Evolutionary conservation across 2,113 vertebrate genomes (phyloP), one percentile per base, ranked within the genome.

Genomic region (Pedetes capensis): DNA sequence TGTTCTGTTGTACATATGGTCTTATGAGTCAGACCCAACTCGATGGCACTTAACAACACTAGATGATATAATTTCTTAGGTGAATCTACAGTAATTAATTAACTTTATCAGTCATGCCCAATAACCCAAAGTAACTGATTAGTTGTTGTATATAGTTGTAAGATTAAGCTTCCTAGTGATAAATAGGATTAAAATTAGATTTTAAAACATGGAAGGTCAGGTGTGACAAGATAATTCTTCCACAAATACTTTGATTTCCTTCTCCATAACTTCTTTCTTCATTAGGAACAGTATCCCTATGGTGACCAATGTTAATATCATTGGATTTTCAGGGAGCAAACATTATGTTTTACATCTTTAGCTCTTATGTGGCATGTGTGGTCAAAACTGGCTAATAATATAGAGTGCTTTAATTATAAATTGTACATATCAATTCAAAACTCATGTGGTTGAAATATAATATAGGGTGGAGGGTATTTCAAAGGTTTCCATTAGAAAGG

Each of bases 211-310:
- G 34, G 55, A 91, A 71, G 42, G 49, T 89, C 47, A 93, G 72
- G 57, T 66, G 66, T 96, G 93, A 92, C 47, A 88, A 92, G 51
- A 95, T 94, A 82, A 85, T 96, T 94, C 61, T 88, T 91, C 81
- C 51, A 88, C 42, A 87, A 74, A 76, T 57, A 72, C 10, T 92
- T 47, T 63, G 42, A 7, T 88, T 92, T n/a, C 57, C 10, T 94
- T 90, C 37, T 44, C 82, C 5, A 27, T 91, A 90, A 93, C 13
- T 71, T 69, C 55, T 94, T 7, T 94, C 83, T 93, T 91, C 61
- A 75, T 49, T 80, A 61, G 79, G 37, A 96, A 47, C 6, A 74
- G 22, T n/a, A 95, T 74, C 72, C 20, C 14, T 80, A 39, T 63
- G 23, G 9, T 84, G 37, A 86, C 44, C 20, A 53, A 68, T 85